Percentiles rank a stretch among this genome's conserved stretches.
phyloP scores from a whole-genome alignment of 1,140 invertebrate genomes.

The Matsumurasca onukii region DNA sequence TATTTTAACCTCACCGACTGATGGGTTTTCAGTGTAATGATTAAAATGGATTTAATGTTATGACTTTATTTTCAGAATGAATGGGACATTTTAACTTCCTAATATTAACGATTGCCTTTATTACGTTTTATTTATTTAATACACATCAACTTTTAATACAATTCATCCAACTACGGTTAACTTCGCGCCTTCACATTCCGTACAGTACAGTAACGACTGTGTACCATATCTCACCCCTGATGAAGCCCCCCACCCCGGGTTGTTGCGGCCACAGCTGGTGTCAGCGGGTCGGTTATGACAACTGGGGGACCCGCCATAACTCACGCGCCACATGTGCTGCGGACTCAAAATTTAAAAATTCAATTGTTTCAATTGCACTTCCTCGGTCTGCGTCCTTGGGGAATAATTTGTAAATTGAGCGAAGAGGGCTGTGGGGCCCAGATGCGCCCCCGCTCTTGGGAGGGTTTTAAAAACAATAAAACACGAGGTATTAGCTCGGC shows the following conservation, averaged over 20 bases:
- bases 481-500: conserved; percentile 14
- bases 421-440: neutral
- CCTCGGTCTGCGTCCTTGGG: conserved; percentile 27
- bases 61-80: too few relatives aligned
- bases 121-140: too few relatives aligned
- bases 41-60: too few relatives aligned
- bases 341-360: conserved; percentile 29
- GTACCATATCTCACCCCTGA: conserved; percentile 5
- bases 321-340: conserved; percentile 24
- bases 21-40: too few relatives aligned
- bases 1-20: too few relatives aligned
- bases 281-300: conserved; percentile 22
- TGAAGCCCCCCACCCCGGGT: neutral
- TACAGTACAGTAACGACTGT: too few relatives aligned
- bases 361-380: conserved; percentile 30
- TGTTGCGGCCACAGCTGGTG: neutral
- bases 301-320: conserved; percentile 17
- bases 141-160: too few relatives aligned
- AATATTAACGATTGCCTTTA: too few relatives aligned
- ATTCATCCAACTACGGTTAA: too few relatives aligned
- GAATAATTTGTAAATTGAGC: conserved; percentile 30
- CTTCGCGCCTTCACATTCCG: too few relatives aligned
- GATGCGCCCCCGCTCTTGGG: conserved; percentile 11
- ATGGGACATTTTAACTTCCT: too few relatives aligned
- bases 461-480: conserved; percentile 31